Evolutionary conservation across 2,888 invertebrate genomes (phyloP).

Genomic region (Tenthredo amoena): DNA sequence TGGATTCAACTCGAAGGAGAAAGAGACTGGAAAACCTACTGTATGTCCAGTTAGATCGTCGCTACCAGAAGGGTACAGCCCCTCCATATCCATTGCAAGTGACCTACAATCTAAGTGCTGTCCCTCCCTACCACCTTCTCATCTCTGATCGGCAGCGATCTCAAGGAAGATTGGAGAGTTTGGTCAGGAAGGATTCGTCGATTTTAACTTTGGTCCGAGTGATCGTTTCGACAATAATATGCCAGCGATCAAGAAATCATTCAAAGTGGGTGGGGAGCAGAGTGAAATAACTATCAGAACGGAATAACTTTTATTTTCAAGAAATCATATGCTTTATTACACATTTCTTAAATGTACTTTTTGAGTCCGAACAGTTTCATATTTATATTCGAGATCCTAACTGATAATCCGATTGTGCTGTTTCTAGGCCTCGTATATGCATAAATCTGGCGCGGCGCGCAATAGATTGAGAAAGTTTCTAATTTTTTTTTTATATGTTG

Average conservation of each 20-base stretch:
- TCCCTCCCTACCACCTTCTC: conserved; percentile 62
- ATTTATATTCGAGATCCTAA: background rate
- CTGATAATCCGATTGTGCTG: background rate
- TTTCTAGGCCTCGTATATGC: background rate
- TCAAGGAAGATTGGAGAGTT: conserved; percentile 45
- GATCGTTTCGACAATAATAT: background rate
- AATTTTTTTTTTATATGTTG: background rate
- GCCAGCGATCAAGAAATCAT: background rate
- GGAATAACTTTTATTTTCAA: background rate
- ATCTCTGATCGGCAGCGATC: conserved; percentile 45
- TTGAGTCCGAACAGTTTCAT: background rate
- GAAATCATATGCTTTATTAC: background rate
- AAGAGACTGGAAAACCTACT: conserved; percentile 73
- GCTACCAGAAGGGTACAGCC: conserved; percentile 71
- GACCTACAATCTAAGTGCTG: conserved; percentile 74
- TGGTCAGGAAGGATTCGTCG: conserved; percentile 20
- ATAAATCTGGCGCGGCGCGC: conserved; percentile 18
- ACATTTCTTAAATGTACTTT: background rate
- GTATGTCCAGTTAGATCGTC: conserved; percentile 76
- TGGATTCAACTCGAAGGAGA: conserved; percentile 71
- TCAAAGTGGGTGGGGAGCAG: background rate
- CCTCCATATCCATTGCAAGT: conserved; percentile 67
- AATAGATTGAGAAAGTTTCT: conserved; percentile 40
- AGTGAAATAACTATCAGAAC: background rate
- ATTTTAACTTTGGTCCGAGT: background rate